phyloP scores from a whole-genome alignment of 2,797 vertebrate genomes.

The Sebastes aleutianus region DNA sequence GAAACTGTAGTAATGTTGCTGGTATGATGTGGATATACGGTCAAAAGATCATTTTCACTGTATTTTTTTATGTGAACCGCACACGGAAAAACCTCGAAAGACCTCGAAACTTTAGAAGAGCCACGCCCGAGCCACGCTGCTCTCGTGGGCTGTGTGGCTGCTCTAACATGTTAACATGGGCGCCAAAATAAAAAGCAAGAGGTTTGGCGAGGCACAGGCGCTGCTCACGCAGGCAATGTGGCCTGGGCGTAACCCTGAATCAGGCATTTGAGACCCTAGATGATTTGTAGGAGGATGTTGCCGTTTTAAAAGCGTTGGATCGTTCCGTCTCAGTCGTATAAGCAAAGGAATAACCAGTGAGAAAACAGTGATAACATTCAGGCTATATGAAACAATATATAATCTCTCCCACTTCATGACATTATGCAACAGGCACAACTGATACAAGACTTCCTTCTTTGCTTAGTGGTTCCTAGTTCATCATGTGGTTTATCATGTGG shows the following conservation, averaged over 20 bases:
- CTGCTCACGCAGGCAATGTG: no score
- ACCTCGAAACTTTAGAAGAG: no score
- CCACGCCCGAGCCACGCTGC: no score
- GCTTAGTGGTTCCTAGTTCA: not conserved
- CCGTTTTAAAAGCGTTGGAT: not conserved
- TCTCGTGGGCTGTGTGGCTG: no score
- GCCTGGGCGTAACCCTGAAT: not conserved
- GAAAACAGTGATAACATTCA: not conserved
- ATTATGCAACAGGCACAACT: constrained; percentile 5
- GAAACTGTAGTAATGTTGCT: no score
- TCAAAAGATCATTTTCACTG: no score
- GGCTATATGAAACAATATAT: not conserved
- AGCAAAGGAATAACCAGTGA: not conserved
- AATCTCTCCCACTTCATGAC: not conserved
- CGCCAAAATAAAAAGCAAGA: no score
- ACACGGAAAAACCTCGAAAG: no score
- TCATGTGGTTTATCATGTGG: constrained; percentile 52
- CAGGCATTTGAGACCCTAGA: not conserved
- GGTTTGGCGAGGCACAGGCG: no score
- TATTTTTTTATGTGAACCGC: no score
- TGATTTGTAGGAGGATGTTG: not conserved
- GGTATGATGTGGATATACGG: no score
- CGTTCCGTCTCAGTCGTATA: not conserved
- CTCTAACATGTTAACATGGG: no score
- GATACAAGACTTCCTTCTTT: constrained; percentile 36